Percentiles rank a stretch among this genome's conserved stretches.
These are phyloP conservation scores for Phyllotis vaccarum DNA, from an alignment of 2,797 vertebrate genomes.

Conservation along the genomic window DNA sequence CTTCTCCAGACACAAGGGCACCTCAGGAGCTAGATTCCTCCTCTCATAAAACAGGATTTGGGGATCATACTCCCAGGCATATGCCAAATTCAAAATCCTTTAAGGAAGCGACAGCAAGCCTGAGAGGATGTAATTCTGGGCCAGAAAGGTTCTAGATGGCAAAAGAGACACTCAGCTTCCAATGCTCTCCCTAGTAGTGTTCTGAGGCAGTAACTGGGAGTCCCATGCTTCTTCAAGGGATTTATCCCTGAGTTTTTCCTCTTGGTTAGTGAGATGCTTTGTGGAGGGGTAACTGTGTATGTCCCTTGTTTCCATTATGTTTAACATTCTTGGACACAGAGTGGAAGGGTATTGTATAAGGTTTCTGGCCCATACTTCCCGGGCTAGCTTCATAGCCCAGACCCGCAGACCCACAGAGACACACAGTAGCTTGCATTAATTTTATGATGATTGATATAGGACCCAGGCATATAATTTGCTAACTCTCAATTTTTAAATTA, in stretches of 20 bases:
- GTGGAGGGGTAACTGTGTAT: not conserved
- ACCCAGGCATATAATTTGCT: too few relatives aligned
- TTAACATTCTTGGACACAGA: not conserved
- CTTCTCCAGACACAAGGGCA: not conserved
- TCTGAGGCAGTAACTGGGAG: not conserved
- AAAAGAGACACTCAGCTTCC: rapidly evolving
- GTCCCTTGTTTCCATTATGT: not conserved
- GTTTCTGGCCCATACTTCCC: too few relatives aligned
- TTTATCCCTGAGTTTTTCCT: not conserved
- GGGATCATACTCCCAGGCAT: not conserved
- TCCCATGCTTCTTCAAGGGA: not conserved
- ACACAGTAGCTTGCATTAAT: too few relatives aligned
- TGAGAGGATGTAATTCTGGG: too few relatives aligned
- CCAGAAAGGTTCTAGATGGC: not conserved
- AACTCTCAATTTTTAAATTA: too few relatives aligned
- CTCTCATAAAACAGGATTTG: not conserved
- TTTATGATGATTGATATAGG: too few relatives aligned
- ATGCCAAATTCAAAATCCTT: not conserved
- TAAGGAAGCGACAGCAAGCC: not conserved
- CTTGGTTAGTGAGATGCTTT: not conserved
- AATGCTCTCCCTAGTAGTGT: not conserved
- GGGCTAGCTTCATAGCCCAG: too few relatives aligned
- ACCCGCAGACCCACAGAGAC: too few relatives aligned
- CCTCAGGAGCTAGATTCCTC: not conserved
- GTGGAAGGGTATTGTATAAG: not conserved